Evolutionary conservation across 2,113 vertebrate species (phyloP).

Genomic region (Cyanocitta stelleri): DNA sequence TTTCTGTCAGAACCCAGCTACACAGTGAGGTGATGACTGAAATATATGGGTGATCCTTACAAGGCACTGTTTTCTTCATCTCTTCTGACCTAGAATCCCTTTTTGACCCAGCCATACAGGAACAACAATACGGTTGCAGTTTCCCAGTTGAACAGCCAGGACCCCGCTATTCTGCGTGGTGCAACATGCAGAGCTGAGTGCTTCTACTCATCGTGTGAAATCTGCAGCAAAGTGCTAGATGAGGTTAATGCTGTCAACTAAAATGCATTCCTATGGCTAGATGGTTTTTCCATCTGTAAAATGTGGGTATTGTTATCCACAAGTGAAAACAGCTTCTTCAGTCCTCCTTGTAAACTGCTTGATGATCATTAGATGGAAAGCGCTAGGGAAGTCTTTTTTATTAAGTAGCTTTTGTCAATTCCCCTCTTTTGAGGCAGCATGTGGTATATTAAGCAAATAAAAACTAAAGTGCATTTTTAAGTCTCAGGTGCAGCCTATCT

Average conservation of each 20-base stretch:
- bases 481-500: neutral
- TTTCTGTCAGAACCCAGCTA: neutral
- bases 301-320: neutral
- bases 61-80: neutral
- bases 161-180: fast-evolving
- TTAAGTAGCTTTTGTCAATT: neutral
- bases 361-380: neutral
- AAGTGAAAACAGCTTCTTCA: neutral
- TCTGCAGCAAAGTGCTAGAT: neutral
- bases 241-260: neutral
- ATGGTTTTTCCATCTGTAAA: neutral
- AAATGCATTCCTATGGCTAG: neutral
- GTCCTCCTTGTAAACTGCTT: neutral
- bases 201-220: neutral
- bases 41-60: fast-evolving
- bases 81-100: neutral
- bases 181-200: neutral
- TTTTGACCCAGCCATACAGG: neutral
- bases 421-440: neutral
- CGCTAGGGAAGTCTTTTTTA: neutral
- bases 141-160: neutral
- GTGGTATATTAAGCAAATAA: neutral
- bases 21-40: neutral
- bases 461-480: neutral
- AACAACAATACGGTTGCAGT: fast-evolving